Base-by-base conservation (phyloP, 2,797 vertebrate species). In the Chromobotia macracanthus region DNA sequence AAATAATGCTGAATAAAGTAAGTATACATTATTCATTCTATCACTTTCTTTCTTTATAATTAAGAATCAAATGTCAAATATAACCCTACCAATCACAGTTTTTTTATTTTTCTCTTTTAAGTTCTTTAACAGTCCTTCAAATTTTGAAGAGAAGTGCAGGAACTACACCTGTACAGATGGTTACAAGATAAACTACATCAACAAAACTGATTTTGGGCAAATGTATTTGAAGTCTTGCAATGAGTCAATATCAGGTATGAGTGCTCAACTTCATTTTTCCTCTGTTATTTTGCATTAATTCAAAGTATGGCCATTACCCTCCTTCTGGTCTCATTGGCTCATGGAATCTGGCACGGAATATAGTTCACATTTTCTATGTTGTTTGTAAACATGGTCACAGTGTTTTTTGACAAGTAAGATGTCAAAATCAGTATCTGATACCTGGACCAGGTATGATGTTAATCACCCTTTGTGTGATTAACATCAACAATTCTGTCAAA, bases 21-120 rank as follows among this genome's bases (percentile, higher is more conserved):
- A 71, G 76, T 79, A 79, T 77, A 21, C 38, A 0, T 58, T 51
- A 31, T 7, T 18, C n/a, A 70, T 50, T 55, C 0, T n/a, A 9
- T 67, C 19, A 48, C 28, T 76, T 23, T 48, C 23, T 35, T 19
- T 60, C 5, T 16, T 28, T 12, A 13, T 15, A 60, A 60, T 28
- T 60, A 23, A 23, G 23, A 3, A 10, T 58, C 3, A 31, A 21
- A 35, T 63, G n/a, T 61, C 1, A 41, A 67, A 41, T 15, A 25
- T 0, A 66, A 7, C 25, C 1, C 23, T 6, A 61, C 16, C 61
- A 31, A 78, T 3, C 38, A 4, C 31, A 70, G 18, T 3, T 1
- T 71, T 77, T 31, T 21, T 18, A 44, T 58, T 60, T 60, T 60
- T 4, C 13, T 60, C 25, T 60, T 5, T 28, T 15, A 15, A 60